A percentile compares a stretch with the other conserved stretches of the same genome.
Conservation (phyloP, 2,797 vertebrate species). For the Cebuella pygmaea region DNA sequence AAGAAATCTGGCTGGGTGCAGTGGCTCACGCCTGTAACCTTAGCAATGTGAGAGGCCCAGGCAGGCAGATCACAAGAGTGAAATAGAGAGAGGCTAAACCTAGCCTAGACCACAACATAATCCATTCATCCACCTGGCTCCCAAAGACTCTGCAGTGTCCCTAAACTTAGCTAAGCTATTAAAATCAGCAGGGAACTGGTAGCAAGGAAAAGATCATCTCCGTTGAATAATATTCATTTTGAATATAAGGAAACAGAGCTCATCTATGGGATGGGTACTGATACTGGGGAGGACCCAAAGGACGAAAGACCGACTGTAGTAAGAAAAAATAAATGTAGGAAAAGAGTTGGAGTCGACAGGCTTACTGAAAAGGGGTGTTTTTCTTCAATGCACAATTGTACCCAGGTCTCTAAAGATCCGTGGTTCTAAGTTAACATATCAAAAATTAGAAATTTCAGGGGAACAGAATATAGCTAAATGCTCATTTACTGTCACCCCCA, state of each 20-base stretch:
- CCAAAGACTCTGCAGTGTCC: neutral
- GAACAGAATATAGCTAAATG: neutral
- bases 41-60: neutral
- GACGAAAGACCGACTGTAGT: neutral
- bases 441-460: neutral
- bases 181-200: neutral
- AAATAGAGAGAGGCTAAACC: neutral
- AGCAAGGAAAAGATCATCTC: neutral
- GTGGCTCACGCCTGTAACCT: neutral
- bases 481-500: neutral
- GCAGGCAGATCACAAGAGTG: neutral
- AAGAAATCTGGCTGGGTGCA: neutral
- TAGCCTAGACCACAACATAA: neutral
- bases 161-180: neutral
- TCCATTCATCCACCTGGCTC: neutral
- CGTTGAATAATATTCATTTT: neutral
- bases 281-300: neutral
- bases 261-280: neutral
- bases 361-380: neutral
- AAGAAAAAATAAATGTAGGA: neutral
- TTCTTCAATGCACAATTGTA: neutral
- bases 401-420: neutral
- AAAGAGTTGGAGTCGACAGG: neutral
- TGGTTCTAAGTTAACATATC: neutral
- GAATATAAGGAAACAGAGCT: neutral